phyloP scores from a whole-genome alignment of 2,113 vertebrate species.

The Scortum barcoo region DNA sequence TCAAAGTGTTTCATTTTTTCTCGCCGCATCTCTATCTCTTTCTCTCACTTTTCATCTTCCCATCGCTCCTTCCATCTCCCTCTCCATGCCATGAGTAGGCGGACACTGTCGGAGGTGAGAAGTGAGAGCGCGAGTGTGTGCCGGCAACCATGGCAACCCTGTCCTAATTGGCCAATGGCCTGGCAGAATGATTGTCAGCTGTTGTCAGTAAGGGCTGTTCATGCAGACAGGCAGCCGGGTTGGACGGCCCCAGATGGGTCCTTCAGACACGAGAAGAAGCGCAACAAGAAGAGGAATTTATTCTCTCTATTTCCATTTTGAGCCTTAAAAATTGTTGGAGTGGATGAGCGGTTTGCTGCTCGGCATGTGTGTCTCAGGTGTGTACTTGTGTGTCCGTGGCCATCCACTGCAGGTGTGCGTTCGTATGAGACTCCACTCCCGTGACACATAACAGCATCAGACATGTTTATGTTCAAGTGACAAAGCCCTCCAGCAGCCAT shows the following conservation, averaged over 20 bases:
- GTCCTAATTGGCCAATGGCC: slow-evolving; percentile 77
- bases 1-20: slow-evolving; percentile 25
- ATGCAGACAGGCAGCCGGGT: slow-evolving; percentile 53
- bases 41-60: slow-evolving; percentile 23
- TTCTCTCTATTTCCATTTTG: slow-evolving; percentile 18
- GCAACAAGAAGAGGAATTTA: slow-evolving; percentile 15
- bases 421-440: neutral
- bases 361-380: neutral
- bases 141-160: slow-evolving; percentile 74
- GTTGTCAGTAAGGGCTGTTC: slow-evolving; percentile 70
- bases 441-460: neutral
- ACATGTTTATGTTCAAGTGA: neutral
- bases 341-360: neutral
- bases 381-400: neutral
- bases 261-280: slow-evolving; percentile 32
- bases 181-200: slow-evolving; percentile 77
- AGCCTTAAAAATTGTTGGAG: slow-evolving; percentile 7
- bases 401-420: neutral
- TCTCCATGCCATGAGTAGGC: slow-evolving; percentile 74
- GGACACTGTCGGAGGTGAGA: slow-evolving; percentile 74
- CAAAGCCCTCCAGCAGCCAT: neutral
- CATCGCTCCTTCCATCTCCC: slow-evolving; percentile 41
- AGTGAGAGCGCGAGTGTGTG: slow-evolving; percentile 67
- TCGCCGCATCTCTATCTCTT: slow-evolving; percentile 22
- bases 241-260: slow-evolving; percentile 70